phyloP scores from a whole-genome alignment of 1,140 invertebrate species.

The Pseudomyrmex concolor region DNA sequence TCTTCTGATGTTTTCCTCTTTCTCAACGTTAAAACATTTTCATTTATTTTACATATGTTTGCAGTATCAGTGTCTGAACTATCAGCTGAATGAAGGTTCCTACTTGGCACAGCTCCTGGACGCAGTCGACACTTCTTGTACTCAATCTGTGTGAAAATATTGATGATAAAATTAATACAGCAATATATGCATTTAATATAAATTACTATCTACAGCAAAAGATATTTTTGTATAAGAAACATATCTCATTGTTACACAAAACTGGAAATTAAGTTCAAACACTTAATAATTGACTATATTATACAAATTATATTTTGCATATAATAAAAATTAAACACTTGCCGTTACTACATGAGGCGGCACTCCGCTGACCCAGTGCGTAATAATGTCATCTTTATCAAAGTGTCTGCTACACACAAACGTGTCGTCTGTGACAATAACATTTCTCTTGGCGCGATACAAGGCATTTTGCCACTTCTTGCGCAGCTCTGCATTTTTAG shows the following conservation, averaged over 20 bases:
- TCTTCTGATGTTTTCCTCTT: constrained; percentile 38
- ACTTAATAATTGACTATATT: too few species aligned
- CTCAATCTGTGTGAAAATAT: constrained; percentile 76
- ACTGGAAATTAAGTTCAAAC: too few species aligned
- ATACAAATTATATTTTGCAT: too few species aligned
- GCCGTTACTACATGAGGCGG: constrained; percentile 82
- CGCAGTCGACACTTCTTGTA: constrained; percentile 83
- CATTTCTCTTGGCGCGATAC: constrained; percentile 73
- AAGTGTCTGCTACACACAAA: constrained; percentile 83
- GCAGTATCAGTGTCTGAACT: constrained; percentile 41
- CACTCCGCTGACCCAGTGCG: constrained; percentile 82
- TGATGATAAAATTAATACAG: neutral
- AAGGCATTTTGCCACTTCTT: constrained; percentile 81
- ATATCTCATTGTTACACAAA: too few species aligned
- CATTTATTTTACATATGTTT: neutral
- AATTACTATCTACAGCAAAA: too few species aligned
- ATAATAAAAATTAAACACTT: constrained; percentile 61
- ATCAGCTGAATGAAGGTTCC: constrained; percentile 48
- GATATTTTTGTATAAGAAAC: too few species aligned
- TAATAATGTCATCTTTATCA: constrained; percentile 80
- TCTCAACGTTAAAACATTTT: constrained; percentile 44
- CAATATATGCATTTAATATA: too few species aligned
- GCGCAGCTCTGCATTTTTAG: constrained; percentile 79
- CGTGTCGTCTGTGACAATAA: constrained; percentile 80
- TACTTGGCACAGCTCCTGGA: constrained; percentile 78